These are phyloP conservation scores for Harpagifer antarcticus DNA, from an alignment of 2,797 vertebrate genomes.

Conservation along the genomic window DNA sequence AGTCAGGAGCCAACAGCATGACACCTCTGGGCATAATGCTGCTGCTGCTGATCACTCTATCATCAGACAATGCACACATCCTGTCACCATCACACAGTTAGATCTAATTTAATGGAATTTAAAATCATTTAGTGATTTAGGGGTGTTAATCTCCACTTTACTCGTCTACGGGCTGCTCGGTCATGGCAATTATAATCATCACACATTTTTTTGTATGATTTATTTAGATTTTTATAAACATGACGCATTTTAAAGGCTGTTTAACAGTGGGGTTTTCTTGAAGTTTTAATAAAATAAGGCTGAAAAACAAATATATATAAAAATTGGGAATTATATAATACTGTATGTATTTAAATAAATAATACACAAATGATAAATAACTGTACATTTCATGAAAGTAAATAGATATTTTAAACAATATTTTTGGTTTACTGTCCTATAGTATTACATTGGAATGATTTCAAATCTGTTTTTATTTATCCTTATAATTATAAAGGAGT, in stretches of 20 bases:
- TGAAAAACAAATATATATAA: too few species aligned
- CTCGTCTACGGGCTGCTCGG: background rate
- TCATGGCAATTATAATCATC: background rate
- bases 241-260: background rate
- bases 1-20: constrained; percentile 13
- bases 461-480: too few species aligned
- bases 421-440: too few species aligned
- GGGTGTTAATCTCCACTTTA: background rate
- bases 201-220: background rate
- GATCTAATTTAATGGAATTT: constrained; percentile 19
- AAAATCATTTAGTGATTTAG: constrained; percentile 19
- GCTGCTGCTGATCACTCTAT: background rate
- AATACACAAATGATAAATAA: too few species aligned
- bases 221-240: background rate
- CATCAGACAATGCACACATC: background rate
- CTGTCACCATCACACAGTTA: background rate
- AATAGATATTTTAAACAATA: too few species aligned
- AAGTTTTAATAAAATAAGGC: too few species aligned
- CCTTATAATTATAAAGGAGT: too few species aligned
- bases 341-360: too few species aligned
- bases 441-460: too few species aligned
- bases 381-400: too few species aligned
- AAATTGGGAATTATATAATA: too few species aligned
- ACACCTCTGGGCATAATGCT: constrained; percentile 17
- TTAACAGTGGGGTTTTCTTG: too few species aligned